Evolutionary conservation across 1,140 invertebrate species (phyloP).

Genomic region (Lepeophtheirus salmonis): DNA sequence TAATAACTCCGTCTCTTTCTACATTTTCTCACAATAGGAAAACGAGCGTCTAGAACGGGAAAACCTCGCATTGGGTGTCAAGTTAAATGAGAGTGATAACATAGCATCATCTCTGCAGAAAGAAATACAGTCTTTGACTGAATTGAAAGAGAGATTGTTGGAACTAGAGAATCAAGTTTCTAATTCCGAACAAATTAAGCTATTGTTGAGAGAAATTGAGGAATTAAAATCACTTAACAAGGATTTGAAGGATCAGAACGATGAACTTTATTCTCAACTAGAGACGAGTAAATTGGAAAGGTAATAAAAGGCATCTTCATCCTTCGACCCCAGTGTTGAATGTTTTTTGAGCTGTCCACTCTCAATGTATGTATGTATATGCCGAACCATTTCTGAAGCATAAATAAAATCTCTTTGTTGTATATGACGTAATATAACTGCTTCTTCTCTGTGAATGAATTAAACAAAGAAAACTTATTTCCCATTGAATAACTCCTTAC

Average conservation of each 20-base stretch:
- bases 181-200: neutral
- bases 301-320: neutral
- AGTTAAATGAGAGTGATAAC: neutral
- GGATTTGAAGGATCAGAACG: neutral
- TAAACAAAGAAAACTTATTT: too few relatives aligned
- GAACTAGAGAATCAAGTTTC: neutral
- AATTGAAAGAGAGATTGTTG: neutral
- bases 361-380: too few relatives aligned
- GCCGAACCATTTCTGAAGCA: too few relatives aligned
- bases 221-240: neutral
- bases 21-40: too few relatives aligned
- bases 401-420: too few relatives aligned
- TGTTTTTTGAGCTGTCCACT: too few relatives aligned
- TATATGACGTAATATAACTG: too few relatives aligned
- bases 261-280: neutral
- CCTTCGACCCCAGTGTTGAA: too few relatives aligned
- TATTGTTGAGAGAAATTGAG: neutral
- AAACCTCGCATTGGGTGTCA: neutral
- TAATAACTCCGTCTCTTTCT: too few relatives aligned
- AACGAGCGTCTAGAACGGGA: neutral
- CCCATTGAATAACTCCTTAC: too few relatives aligned
- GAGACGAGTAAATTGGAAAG: neutral
- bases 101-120: neutral
- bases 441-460: too few relatives aligned
- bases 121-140: neutral